Percentiles rank a stretch among this genome's conserved stretches.
These are phyloP conservation scores for Saguinus midas DNA, from an alignment of 2,113 vertebrate species.

Conservation along the genomic window DNA sequence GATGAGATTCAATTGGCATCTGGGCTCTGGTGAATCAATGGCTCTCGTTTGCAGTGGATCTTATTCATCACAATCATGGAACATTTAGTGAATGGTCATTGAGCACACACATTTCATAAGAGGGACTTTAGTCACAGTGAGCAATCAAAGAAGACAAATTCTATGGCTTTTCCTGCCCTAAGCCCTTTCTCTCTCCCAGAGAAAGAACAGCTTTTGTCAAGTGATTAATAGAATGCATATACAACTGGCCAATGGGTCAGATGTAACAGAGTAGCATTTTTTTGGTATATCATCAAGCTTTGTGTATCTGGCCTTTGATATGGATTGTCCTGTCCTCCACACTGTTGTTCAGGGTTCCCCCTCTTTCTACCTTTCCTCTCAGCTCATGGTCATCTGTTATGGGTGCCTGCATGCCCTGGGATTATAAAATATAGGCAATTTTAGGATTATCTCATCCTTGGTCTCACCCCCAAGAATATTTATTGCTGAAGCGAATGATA, in stretches of 20 bases:
- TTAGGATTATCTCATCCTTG: background rate
- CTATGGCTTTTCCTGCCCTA: background rate
- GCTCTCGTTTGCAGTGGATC: background rate
- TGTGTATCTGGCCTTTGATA: background rate
- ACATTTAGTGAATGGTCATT: slow-evolving; percentile 37
- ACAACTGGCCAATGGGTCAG: background rate
- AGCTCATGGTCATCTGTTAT: background rate
- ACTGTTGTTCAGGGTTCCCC: background rate
- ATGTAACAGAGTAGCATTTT: background rate
- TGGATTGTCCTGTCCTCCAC: no score
- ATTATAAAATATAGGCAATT: background rate
- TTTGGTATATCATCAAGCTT: background rate
- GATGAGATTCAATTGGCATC: background rate
- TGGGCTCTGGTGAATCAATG: background rate
- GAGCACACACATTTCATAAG: slow-evolving; percentile 31
- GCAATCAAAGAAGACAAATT: slow-evolving; percentile 48
- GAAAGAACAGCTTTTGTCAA: background rate
- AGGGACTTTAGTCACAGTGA: slow-evolving; percentile 41
- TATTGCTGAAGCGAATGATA: background rate
- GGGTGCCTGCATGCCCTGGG: background rate
- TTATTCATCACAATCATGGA: slow-evolving; percentile 2
- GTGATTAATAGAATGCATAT: background rate
- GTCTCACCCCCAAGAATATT: background rate
- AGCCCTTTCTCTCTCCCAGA: background rate
- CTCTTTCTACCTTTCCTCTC: background rate